Evolutionary conservation across 2,797 vertebrate species (phyloP).

Genomic region (Strix occidentalis): DNA sequence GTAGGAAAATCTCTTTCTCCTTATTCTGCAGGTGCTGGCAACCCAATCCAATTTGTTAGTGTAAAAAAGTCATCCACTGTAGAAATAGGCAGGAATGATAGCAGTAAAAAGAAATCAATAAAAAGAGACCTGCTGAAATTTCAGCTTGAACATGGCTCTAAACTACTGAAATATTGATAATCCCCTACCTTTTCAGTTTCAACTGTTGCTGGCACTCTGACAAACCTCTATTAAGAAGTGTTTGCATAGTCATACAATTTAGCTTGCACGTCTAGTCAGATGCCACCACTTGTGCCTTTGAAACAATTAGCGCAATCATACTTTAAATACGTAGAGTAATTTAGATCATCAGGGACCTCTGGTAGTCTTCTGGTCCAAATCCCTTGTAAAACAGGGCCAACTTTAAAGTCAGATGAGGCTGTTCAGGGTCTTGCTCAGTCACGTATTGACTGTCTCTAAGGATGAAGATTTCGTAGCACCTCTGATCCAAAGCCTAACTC

Average conservation of each 20-base stretch:
- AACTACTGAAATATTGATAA: conserved; percentile 23
- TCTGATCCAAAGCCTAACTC: background rate
- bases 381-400: background rate
- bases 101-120: conserved; percentile 48
- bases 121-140: conserved; percentile 31
- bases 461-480: background rate
- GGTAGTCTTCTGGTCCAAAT: background rate
- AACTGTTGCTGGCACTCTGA: background rate
- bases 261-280: background rate
- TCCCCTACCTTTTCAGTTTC: background rate
- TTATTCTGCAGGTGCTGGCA: conserved; percentile 62
- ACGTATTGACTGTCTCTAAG: accelerated
- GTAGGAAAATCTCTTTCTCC: background rate
- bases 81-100: conserved; percentile 48
- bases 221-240: background rate
- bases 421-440: background rate
- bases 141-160: background rate
- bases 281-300: background rate
- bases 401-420: background rate
- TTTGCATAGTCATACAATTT: background rate
- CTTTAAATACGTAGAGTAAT: background rate
- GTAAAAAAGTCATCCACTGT: conserved; percentile 50
- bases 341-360: background rate
- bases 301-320: background rate
- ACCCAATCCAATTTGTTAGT: conserved; percentile 40